Evolutionary conservation across 2,888 invertebrate genomes (phyloP).

Genomic region (Phorcus lineatus): DNA sequence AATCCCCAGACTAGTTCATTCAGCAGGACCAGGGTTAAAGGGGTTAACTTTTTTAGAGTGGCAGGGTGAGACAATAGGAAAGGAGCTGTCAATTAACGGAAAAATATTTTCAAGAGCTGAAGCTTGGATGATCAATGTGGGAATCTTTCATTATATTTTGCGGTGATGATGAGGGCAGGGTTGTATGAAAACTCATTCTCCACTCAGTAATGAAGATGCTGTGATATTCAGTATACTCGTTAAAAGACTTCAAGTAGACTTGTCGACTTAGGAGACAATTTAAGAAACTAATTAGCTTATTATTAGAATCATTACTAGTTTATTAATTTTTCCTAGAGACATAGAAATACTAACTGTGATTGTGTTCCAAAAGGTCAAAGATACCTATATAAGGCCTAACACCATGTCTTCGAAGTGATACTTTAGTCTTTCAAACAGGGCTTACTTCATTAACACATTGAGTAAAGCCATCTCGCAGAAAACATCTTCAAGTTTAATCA

Average conservation of each 20-base stretch:
- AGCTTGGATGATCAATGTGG: neutral
- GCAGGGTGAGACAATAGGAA: neutral
- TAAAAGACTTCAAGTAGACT: neutral
- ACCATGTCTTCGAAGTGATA: no score
- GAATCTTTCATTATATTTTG: neutral
- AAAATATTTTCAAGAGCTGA: neutral
- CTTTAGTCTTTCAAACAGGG: no score
- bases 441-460: no score
- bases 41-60: neutral
- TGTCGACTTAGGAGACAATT: neutral
- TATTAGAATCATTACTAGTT: neutral
- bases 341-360: neutral
- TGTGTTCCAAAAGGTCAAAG: neutral
- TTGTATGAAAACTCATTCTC: neutral
- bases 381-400: no score
- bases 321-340: neutral
- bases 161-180: neutral
- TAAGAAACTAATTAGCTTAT: neutral
- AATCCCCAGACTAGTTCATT: neutral
- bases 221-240: no score
- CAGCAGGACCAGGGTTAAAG: neutral
- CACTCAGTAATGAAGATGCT: neutral
- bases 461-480: no score
- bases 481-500: no score
- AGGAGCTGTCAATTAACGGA: slow-evolving; percentile 1